Base-by-base conservation (phyloP, 2,888 invertebrate species). In the Buathra laborator region DNA sequence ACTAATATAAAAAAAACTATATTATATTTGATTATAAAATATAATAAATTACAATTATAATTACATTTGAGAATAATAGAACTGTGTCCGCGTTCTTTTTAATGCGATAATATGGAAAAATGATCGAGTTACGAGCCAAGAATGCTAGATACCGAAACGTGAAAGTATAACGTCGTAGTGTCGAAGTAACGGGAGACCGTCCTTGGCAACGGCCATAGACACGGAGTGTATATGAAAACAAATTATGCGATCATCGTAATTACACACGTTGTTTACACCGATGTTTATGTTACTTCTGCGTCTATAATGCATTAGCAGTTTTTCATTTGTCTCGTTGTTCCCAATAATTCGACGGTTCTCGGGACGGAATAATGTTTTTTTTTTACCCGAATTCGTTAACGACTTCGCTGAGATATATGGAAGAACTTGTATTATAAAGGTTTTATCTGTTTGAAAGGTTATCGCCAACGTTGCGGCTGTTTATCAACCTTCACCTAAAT, bases 401-500 rank as follows among this genome's bases (percentile, higher is more conserved):
- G 59, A 56, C 19, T 51, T 24, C 14, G 59, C 64, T 46, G 78
- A 70, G 43, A 46, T 48, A 48, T 29, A 75, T 70, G 24, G 56
- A 66, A 64, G 2, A 7, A 32, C 66, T 10, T 46, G 74, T 67
- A 70, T 44, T 72, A 75, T 77, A 81, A 81, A 37, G 37, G 37
- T 78, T 78, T 84, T 87, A 87, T 86, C 86, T 80, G 78, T 71
- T 81, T 76, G 79, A 88, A 87, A 88, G 89, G 88, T 89, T 89
- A 89, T 90, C 88, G 70, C 66, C 44, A 66, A 76, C 75, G 72
- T 68, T 53, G 66, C 84, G 68, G 62, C 37, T 86, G 84, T 86
- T 88, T 88, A 86, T 87, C 81, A 86, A 86, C 89, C 88, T 87
- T 89, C 87, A 86, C 88, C 88, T 86, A 88, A 87, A 87, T 88